These are phyloP conservation scores for Paelopatides confundens DNA, from an alignment of 53 echinoderm and acorn worm genomes.

Conservation along the genomic window DNA sequence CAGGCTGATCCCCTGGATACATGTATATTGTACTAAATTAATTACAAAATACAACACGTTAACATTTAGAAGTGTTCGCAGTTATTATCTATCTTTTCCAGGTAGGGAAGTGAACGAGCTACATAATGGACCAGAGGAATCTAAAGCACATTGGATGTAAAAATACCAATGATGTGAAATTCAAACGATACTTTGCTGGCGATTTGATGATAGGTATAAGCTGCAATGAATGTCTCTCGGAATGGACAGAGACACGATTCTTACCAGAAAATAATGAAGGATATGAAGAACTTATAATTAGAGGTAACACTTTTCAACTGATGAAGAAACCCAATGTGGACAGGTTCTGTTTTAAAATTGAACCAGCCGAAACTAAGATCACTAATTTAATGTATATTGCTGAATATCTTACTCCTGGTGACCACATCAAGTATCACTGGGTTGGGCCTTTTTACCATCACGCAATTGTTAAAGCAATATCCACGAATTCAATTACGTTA, in stretches of 20 bases:
- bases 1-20: too few relatives aligned
- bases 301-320: background rate
- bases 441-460: background rate
- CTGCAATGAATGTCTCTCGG: background rate
- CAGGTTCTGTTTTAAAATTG: background rate
- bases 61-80: background rate
- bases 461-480: background rate
- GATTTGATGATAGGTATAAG: background rate
- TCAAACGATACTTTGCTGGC: background rate
- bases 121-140: background rate
- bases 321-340: background rate
- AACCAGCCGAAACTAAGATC: background rate
- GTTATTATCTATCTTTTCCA: background rate
- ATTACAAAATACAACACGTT: background rate
- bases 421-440: background rate
- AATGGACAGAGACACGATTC: background rate
- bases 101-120: too few relatives aligned
- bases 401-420: constrained; percentile 1
- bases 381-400: background rate
- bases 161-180: background rate
- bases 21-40: too few relatives aligned
- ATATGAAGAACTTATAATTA: background rate
- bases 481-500: background rate
- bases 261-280: background rate
- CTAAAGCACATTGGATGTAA: background rate